Base-by-base conservation (phyloP, 2,797 vertebrate genomes). In the Acipenser oxyrinchus region DNA sequence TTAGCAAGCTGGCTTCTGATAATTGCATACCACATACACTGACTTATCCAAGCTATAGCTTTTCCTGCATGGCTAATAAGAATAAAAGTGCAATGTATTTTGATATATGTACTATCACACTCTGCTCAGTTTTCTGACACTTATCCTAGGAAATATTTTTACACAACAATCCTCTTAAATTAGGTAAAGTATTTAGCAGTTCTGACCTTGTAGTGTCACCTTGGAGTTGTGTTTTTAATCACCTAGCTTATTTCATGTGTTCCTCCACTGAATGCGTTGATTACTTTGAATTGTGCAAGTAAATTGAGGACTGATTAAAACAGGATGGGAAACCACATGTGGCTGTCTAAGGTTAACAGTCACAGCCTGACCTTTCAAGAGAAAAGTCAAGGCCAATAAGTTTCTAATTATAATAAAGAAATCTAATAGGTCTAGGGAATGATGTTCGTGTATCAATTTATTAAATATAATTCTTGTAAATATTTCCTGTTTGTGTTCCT, bases 21-120 rank as follows among this genome's bases (percentile, higher is more conserved):
- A 62, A 76, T 75, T 77, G 70, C 75, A 67, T 69, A 74, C 69
- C 53, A 69, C 69, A 53, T 66, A 65, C 15, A 61, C 50, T 66
- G 66, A 15, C 60, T 57, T 63, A 69, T 61, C 72, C 37, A 51
- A 5, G 66, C 7, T 18, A 10, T 67, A 12, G n/a, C n/a, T 60
- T 65, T 71, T 7, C 13, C 63, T 55, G 67, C 52, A 60, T 11
- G 50, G 10, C 55, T 58, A n/a, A 58, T 58, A n/a, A 13, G 12
- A 58, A 11, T 37, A 37, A 13, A 58, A 58, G 12, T 58, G 12
- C 2, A 13, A 58, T 58, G 55, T n/a, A 58, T 58, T 58, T 53
- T 53, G 10, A 58, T 11, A n/a, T 58, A 58, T n/a, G 15, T 13
- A 37, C 55, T 8, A 58, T n/a, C 55, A 11, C 55, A 15, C 55